Base-by-base conservation (phyloP, 2,797 vertebrate species). In the Acestrorhynchus altus region DNA sequence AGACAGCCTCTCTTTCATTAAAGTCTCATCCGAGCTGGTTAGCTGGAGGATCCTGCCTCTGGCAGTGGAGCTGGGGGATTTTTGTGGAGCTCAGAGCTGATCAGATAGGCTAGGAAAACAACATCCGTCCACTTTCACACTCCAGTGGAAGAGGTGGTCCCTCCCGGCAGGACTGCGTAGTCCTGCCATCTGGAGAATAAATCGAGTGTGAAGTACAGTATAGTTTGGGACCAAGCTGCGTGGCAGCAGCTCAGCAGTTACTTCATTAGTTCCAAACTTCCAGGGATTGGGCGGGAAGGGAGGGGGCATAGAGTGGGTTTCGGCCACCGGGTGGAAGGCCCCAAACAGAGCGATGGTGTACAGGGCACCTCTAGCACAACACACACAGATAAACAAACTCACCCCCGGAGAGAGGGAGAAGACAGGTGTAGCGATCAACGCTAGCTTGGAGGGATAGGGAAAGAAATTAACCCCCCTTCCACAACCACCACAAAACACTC, bases 141-240 rank as follows among this genome's bases (percentile, higher is more conserved):
- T 94, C 92, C 94, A 92, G 90, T 95, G 96, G 94, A 93, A 92
- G 93, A 95, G 94, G 93, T 93, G 95, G 95, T 95, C 95, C 96
- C 95, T 94, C 92, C 88, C 89, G 95, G 91, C 94, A 72, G 94
- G 95, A 92, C 90, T 91, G 93, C 90, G 90, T 93, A 94, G 94
- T 95, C 94, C 92, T 89, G 94, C 98, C 98, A 99, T 98, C 98
- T 99, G 98, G 97, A 98, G 96, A 97, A 95, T 96, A 98, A 99
- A 99, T 99, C 95, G 96, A 98, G 97, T 98, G 98, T 99, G 97
- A 99, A 99, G 97, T 98, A 98, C 96, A 98, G 98, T 98, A 98
- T 95, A 97, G 96, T 98, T 97, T 96, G 95, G 95, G 96, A 97
- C 95, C 96, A 96, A 92, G 94, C 95, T 96, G 96, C 94, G 94